Evolutionary conservation across 2,797 vertebrate species (phyloP).

Genomic region (Nannoperca australis): DNA sequence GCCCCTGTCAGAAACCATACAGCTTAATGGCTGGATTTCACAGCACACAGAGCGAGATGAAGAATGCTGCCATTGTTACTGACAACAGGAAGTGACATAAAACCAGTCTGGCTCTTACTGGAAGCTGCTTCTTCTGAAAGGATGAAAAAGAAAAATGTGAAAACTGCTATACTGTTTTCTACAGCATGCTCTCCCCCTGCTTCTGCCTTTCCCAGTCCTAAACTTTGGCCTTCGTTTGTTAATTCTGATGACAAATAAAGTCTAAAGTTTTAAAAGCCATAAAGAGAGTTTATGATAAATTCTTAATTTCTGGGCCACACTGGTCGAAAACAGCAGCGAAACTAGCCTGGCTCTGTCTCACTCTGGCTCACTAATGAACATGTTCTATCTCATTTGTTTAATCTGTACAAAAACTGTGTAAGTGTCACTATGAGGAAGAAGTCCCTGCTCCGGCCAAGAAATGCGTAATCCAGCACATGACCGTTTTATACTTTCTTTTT

Average conservation of each 20-base stretch:
- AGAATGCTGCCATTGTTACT: constrained; percentile 76
- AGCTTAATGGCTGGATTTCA: constrained; percentile 65
- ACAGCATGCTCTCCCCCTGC: constrained; percentile 4
- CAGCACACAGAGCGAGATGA: constrained; percentile 46
- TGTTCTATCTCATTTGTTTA: background rate
- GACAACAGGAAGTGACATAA: constrained; percentile 86
- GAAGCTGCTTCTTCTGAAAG: constrained; percentile 76
- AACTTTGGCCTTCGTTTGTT: constrained; percentile 63
- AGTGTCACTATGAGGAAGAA: background rate
- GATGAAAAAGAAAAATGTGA: constrained; percentile 60
- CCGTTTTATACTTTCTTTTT: background rate
- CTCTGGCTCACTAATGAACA: background rate
- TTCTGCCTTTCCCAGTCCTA: constrained; percentile 63
- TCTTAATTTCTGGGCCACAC: too few species aligned
- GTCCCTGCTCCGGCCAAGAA: background rate
- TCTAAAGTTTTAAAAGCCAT: background rate
- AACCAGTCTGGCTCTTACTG: constrained; percentile 84
- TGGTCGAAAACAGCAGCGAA: background rate
- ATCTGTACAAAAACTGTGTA: background rate
- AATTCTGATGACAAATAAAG: constrained; percentile 16
- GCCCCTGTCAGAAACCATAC: constrained; percentile 66
- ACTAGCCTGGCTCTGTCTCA: background rate
- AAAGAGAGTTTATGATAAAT: background rate
- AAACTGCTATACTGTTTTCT: constrained; percentile 45
- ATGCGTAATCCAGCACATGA: background rate